Evolutionary conservation across 2,797 vertebrate species (phyloP), one percentile per base, ranked within the genome.

Genomic region (Cyclopterus lumpus): DNA sequence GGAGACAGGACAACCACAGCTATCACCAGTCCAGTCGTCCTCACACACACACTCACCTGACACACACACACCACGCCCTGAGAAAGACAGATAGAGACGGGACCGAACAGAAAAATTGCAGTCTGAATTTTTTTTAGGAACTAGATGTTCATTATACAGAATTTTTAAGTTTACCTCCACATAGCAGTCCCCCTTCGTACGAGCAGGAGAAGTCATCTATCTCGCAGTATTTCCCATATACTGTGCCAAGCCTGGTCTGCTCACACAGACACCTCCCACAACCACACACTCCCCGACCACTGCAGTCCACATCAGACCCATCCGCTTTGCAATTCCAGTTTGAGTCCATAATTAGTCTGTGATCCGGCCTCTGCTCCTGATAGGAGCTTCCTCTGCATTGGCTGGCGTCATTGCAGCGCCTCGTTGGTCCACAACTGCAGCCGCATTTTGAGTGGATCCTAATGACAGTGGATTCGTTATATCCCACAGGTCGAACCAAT

Each of bases 171-270:
- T 93, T 90, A 99, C 98, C 97, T 90, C 95, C 97, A 91, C 98
- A 99, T 57, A 96, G 64, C 42, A 88, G 89, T 26, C 97, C 97
- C 32, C 92, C 86, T 53, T 96, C 73, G 77, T 99, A 97, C 0
- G 96, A 94, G 80, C 98, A 99, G 73, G 98, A 99, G 92, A 98
- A 99, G 84, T 98, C 95, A 49, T 99, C 98, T 74, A 94, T 96
- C 92, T 99, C 96, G 71, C 98, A 99, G 93, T 97, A 95, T 91
- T 95, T 96, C 79, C 98, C 98, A 30, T 96, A 96, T 3, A 98
- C 87, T 57, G 85, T 94, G 73, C 97, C 97, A 10, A 98, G 93
- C 65, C 95, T 95, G 88, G 88, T 96, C 88, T 86, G 94, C 70
- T 97, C 94, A 83, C 98, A 99, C 89, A 96, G 89, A 92, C 98